Evolutionary conservation across 2,113 vertebrate species (phyloP).

Genomic region (Chloroceryle aenea): DNA sequence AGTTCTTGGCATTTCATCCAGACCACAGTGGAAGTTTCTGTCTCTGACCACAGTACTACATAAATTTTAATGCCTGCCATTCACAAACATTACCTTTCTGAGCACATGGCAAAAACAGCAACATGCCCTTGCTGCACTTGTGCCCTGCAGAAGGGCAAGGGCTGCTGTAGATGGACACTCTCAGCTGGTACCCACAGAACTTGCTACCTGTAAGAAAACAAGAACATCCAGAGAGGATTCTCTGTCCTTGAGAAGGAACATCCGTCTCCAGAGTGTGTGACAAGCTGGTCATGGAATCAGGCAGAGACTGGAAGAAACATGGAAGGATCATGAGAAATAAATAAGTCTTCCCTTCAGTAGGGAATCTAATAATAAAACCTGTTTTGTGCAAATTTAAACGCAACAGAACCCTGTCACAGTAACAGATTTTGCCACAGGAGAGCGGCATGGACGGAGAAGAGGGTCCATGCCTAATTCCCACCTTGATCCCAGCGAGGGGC

Average conservation of each 20-base stretch:
- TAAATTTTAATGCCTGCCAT: background rate
- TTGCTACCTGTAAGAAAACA: background rate
- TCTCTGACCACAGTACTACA: background rate
- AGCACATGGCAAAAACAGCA: background rate
- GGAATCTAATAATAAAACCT: background rate
- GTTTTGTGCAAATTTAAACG: constrained; percentile 56
- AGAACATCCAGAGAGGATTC: background rate
- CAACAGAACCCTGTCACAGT: background rate
- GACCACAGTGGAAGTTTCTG: background rate
- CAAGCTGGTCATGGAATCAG: background rate
- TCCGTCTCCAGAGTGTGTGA: background rate
- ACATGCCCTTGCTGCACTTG: background rate
- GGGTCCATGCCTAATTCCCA: background rate
- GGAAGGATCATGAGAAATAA: background rate
- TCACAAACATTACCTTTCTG: rapidly evolving
- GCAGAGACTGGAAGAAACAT: background rate
- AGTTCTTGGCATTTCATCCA: background rate
- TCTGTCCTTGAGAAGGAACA: background rate
- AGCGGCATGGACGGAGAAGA: background rate
- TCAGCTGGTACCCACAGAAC: background rate
- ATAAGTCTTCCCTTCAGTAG: background rate
- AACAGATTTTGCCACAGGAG: background rate
- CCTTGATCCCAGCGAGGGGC: background rate
- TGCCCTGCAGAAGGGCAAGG: background rate
- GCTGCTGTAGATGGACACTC: background rate